These are phyloP conservation scores for Ailurus styani DNA, from an alignment of 2,113 vertebrate species.

Conservation along the genomic window DNA sequence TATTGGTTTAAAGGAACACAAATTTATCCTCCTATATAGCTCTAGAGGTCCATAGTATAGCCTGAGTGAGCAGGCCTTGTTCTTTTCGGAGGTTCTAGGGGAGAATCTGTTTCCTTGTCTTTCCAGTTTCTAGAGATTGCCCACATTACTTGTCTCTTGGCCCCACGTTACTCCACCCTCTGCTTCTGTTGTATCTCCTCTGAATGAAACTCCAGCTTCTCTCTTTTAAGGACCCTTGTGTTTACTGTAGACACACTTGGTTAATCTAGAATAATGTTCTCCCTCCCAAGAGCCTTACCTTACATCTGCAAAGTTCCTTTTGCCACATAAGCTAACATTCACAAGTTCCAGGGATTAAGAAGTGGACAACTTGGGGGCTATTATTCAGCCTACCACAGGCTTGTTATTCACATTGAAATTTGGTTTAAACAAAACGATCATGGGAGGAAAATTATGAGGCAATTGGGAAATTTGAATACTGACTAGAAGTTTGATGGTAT, in stretches of 20 bases:
- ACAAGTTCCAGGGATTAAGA: background rate
- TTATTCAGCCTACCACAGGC: background rate
- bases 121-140: background rate
- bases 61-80: rapidly evolving
- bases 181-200: background rate
- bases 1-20: background rate
- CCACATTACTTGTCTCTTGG: background rate
- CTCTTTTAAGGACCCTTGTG: background rate
- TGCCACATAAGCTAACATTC: background rate
- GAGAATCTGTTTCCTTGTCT: background rate
- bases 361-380: background rate
- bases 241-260: background rate
- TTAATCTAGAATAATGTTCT: background rate
- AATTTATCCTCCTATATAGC: background rate
- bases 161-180: background rate
- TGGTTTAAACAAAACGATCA: background rate
- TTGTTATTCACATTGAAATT: background rate
- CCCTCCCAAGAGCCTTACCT: background rate
- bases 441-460: background rate
- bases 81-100: too few species aligned
- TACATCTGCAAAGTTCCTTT: background rate
- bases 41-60: background rate
- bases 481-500: background rate
- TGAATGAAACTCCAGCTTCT: background rate
- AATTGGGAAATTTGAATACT: background rate